Evolutionary conservation across 2,113 vertebrate genomes (phyloP), one percentile per base, ranked within the genome.

Genomic region (Paracanthobrama guichenoti): DNA sequence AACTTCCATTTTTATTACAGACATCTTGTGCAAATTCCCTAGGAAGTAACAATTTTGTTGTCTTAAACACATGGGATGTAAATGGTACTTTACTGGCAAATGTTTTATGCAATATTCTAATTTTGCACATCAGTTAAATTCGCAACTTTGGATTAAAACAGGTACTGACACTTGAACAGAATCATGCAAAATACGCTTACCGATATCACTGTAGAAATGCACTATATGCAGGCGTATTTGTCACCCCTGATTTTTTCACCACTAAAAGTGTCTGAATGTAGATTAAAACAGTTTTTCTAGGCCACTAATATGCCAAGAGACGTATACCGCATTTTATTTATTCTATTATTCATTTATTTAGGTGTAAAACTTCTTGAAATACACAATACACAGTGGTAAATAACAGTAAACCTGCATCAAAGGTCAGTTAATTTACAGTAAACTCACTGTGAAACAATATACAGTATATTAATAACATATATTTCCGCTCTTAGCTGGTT

Each of bases 221-320:
- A 2, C 66, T 39, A 10, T 20, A 35, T 67, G 35, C 18, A 39
- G 66, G 31, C 0, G 20, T n/a, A 69, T 69, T 39, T 72, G 12
- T 24, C 39, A 24, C 42, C 39, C 11, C 22, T 72, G n/a, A 72
- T 24, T 72, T 26, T 73, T 73, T 24, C 12, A 0, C 66, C 20
- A 42, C 66, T 42, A 69, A 69, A 42, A 14, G 0, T 46, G 69
- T 73, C 69, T 46, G n/a, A 46, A 72, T 6, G 10, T 24, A 72
- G 69, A 72, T 46, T 72, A 13, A 72, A 72, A 44, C 22, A 72
- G 57, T 16, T 50, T 24, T 44, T 72, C 69, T 73, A 73, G 69
- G n/a, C 22, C 6, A 24, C 12, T 73, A 26, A 73, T 24, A 14
- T 46, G 42, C 69, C 42, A 46, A n/a, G n/a, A 26, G 69, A 46